These are phyloP conservation scores for Scotopteryx bipunctaria DNA, from an alignment of 2,888 invertebrate species.

Conservation along the genomic window DNA sequence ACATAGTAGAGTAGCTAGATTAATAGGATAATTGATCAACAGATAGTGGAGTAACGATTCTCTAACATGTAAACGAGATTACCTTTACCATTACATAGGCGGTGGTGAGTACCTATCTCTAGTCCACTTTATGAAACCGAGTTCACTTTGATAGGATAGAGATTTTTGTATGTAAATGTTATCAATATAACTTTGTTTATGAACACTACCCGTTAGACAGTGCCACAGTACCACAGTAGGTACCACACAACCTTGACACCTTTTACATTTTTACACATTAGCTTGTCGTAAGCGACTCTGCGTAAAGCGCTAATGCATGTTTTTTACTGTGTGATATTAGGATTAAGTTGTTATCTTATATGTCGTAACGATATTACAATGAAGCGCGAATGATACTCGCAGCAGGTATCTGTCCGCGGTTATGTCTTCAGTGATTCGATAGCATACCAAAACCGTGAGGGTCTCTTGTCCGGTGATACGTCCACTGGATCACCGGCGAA, in stretches of 20 bases:
- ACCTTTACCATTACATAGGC: conserved; percentile 4
- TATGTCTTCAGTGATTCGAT: conserved; percentile 59
- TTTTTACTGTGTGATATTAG: conserved; percentile 71
- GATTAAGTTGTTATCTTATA: conserved; percentile 76
- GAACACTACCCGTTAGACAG: conserved; percentile 11
- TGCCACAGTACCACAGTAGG: too few species aligned
- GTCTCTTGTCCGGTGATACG: conserved; percentile 39
- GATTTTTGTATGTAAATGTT: conserved; percentile 11
- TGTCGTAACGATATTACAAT: conserved; percentile 67
- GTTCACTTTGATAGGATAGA: neutral
- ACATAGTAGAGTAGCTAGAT: conserved; percentile 33
- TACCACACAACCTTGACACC: conserved; percentile 54
- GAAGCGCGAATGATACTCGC: conserved; percentile 50
- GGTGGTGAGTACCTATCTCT: too few species aligned
- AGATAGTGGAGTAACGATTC: conserved; percentile 30
- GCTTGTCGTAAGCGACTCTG: conserved; percentile 46
- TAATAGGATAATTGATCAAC: conserved; percentile 37
- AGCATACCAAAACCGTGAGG: conserved; percentile 54
- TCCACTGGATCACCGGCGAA: conserved; percentile 40
- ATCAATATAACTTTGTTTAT: conserved; percentile 1
- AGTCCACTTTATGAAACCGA: too few species aligned
- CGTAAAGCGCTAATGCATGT: conserved; percentile 72
- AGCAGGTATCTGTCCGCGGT: conserved; percentile 45
- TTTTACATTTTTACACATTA: conserved; percentile 55
- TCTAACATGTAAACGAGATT: conserved; percentile 15